Conservation (phyloP, 2,888 invertebrate species). For the Limnephilus auricula region DNA sequence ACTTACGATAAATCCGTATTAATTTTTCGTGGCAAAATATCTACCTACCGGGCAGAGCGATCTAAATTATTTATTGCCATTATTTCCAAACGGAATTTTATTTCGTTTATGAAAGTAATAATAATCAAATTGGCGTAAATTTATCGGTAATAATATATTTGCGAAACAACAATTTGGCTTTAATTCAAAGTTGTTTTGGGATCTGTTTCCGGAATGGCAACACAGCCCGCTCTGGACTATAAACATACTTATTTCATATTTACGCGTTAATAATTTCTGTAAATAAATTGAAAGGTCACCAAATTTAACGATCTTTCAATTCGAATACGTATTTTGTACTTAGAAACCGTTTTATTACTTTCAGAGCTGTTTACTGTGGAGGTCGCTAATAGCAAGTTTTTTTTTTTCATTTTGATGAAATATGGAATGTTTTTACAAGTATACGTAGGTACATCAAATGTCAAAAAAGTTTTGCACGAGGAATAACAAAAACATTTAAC, state of each 20-base stretch:
- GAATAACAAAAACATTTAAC: no score
- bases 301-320: constrained; percentile 6
- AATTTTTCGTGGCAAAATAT: not conserved
- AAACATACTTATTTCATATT: constrained; percentile 25
- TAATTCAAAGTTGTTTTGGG: constrained; percentile 27
- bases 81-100: not conserved
- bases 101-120: constrained; percentile 6
- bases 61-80: not conserved
- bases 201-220: constrained; percentile 24
- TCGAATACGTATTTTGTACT: not conserved
- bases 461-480: no score
- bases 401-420: not conserved
- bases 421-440: not conserved
- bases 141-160: not conserved
- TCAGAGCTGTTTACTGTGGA: not conserved
- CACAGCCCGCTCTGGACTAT: not conserved
- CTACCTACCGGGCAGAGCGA: not conserved
- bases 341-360: not conserved
- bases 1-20: not conserved
- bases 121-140: not conserved
- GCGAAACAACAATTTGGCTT: constrained; percentile 13
- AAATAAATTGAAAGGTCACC: constrained; percentile 38
- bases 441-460: no score
- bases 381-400: not conserved
- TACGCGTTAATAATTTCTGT: constrained; percentile 17